These are phyloP conservation scores for Eublepharis macularius DNA, from an alignment of 2,113 vertebrate species.

Conservation along the genomic window DNA sequence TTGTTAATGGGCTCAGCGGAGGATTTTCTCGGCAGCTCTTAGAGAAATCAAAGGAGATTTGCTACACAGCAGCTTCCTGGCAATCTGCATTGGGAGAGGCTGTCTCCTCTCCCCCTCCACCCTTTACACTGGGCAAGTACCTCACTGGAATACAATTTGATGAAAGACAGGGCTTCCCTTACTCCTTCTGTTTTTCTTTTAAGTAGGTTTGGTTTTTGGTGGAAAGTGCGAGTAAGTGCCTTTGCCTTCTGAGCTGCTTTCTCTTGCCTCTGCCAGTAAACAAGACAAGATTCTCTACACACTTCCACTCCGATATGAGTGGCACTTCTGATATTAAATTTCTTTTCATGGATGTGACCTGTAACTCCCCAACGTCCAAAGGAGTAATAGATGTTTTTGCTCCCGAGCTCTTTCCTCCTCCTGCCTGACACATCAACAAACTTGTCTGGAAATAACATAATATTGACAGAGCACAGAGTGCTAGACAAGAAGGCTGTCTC, in stretches of 20 bases:
- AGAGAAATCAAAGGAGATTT: conserved; percentile 3
- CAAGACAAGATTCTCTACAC: neutral
- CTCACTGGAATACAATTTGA: neutral
- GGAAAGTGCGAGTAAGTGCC: neutral
- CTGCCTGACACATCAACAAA: too few species aligned
- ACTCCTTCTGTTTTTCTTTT: neutral
- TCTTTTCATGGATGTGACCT: neutral
- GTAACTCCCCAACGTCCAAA: neutral
- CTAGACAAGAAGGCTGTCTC: too few species aligned
- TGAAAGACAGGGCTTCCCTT: neutral
- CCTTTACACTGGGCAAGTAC: neutral
- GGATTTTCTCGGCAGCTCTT: conserved; percentile 7
- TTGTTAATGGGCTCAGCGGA: neutral
- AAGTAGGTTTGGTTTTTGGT: neutral
- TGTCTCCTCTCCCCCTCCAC: neutral
- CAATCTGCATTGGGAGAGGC: neutral
- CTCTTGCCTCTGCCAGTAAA: neutral
- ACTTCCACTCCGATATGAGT: neutral
- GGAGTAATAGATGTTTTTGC: neutral
- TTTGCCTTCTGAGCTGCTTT: neutral
- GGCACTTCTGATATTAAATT: neutral
- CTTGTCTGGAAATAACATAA: too few species aligned
- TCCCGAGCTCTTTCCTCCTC: neutral
- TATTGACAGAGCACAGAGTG: too few species aligned
- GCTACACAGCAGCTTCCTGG: neutral